These are phyloP conservation scores for Petromus typicus DNA, from an alignment of 2,113 vertebrate species.

Conservation along the genomic window DNA sequence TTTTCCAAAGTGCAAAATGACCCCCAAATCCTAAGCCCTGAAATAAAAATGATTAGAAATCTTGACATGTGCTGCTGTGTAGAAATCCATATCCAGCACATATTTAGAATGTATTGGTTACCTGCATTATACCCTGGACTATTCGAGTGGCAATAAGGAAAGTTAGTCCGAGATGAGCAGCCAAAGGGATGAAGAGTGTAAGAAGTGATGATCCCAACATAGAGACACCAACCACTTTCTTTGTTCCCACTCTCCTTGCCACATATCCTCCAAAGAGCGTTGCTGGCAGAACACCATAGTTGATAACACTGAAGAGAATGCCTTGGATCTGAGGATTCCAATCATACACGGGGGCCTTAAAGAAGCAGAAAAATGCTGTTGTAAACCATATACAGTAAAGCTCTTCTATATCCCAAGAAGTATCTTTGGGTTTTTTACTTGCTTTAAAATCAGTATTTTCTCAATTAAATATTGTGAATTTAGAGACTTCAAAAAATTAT, in stretches of 20 bases:
- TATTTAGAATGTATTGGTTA: conserved; percentile 10
- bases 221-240: conserved; percentile 84
- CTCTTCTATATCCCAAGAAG: neutral
- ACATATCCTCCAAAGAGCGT: conserved; percentile 89
- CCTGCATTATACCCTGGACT: conserved; percentile 59
- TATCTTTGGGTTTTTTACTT: neutral
- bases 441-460: conserved; percentile 14
- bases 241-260: conserved; percentile 88
- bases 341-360: conserved; percentile 61
- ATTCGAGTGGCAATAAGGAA: conserved; percentile 10
- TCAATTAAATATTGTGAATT: neutral
- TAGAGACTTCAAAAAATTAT: conserved; percentile 1
- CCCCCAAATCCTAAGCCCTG: conserved; percentile 89
- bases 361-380: neutral
- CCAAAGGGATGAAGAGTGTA: conserved; percentile 87
- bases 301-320: conserved; percentile 88
- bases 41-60: conserved; percentile 43
- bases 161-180: conserved; percentile 75
- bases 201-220: conserved; percentile 86
- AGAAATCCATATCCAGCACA: neutral
- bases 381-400: neutral
- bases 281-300: conserved; percentile 89
- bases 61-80: neutral
- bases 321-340: conserved; percentile 85
- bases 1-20: conserved; percentile 91